Base-by-base conservation (phyloP, 2,113 vertebrate species). In the Oryzias curvinotus region DNA sequence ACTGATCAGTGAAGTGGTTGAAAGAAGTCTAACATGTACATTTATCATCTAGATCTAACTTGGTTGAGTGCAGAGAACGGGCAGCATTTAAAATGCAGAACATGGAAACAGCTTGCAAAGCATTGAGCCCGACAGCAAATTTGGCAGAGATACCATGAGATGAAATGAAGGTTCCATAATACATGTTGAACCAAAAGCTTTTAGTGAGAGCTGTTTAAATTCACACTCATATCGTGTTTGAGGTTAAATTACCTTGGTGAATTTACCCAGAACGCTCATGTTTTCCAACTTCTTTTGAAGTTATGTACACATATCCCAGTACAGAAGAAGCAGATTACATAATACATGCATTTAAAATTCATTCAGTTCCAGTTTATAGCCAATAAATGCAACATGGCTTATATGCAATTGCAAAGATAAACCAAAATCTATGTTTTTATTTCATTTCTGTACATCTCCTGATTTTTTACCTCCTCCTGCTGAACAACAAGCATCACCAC, bases 401-500 rank as follows among this genome's bases (percentile, higher is more conserved):
- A 7, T 4, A 45, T 47, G 5, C 14, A 50, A 4, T 42, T 15
- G 28, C 16, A 50, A 16, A 42, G 28, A 25, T 30, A 30, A 52
- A 48, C 6, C 4, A 18, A 12, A 18, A 52, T 25, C 6, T 26
- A 6, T 2, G 6, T 45, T 62, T 4, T 19, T 46, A 57, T 25
- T 25, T 10, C 49, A 18, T 2, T 14, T 48, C 28, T 16, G 15
- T 44, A 19, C 26, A 12, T 42, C 28, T 49, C 60, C 42, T 30
- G 58, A 68, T 56, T 68, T 10, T 3, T 36, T 10, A 8, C 3
- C 7, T 36, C 3, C 7, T 36, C 30, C 30, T 36, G 30, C 62
- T 1, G 30, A 69, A 49, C 52, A 64, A 26, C 52, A 61, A 63
- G 57, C 62, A 72, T 82, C 71, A 41, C 15, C 2, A 5, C 12